Evolutionary conservation across 2,797 vertebrate species (phyloP).

Genomic region (Chaetophractus vellerosus): DNA sequence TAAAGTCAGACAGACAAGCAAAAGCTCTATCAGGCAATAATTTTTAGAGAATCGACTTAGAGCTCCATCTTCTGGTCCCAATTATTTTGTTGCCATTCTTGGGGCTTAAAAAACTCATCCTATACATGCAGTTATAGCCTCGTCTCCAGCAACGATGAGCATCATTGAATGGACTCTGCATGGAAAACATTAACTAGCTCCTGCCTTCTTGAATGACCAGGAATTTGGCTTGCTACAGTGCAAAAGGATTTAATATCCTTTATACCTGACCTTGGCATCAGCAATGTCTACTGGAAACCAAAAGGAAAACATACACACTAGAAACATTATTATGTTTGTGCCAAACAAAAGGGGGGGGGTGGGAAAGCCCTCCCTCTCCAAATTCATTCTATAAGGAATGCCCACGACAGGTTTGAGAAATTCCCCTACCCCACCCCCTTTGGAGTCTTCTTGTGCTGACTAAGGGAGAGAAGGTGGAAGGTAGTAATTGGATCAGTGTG

Average conservation of each 20-base stretch:
- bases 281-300: background rate
- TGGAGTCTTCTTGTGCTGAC: slow-evolving; percentile 77
- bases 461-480: slow-evolving; percentile 76
- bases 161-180: background rate
- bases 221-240: background rate
- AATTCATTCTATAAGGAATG: slow-evolving; percentile 65
- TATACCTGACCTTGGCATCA: rapidly evolving
- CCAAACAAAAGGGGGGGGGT: background rate
- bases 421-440: background rate
- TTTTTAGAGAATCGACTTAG: slow-evolving; percentile 72
- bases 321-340: background rate
- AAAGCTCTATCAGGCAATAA: slow-evolving; percentile 53
- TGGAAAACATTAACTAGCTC: background rate
- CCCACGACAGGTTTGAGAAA: slow-evolving; percentile 72
- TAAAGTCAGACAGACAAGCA: slow-evolving; percentile 49
- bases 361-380: background rate
- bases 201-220: rapidly evolving
- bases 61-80: slow-evolving; percentile 83
- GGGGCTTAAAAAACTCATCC: slow-evolving; percentile 37
- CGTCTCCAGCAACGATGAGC: slow-evolving; percentile 59
- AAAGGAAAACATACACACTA: background rate
- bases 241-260: rapidly evolving
- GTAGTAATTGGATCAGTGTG: slow-evolving; percentile 72
- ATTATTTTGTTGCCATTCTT: slow-evolving; percentile 56
- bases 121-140: slow-evolving; percentile 60